phyloP scores from a whole-genome alignment of 2,888 invertebrate genomes.

The Cantharis flavilabris region DNA sequence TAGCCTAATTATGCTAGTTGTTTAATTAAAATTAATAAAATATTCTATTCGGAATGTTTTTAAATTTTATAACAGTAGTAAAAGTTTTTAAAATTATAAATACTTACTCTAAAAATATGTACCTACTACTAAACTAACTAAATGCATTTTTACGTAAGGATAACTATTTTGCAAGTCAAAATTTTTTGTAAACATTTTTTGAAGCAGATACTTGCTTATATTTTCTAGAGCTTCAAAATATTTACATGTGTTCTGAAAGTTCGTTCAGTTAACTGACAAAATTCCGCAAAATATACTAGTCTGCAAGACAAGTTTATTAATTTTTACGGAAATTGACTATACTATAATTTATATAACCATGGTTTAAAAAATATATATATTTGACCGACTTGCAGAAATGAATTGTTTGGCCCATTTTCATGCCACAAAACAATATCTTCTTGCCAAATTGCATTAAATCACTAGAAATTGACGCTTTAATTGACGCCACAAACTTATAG shows the following conservation, averaged over 20 bases:
- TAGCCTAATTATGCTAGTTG: not conserved
- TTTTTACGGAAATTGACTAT: not conserved
- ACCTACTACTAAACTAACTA: no score
- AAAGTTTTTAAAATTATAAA: not conserved
- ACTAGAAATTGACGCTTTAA: not conserved
- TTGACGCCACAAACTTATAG: not conserved
- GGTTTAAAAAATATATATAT: not conserved
- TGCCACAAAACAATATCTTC: not conserved
- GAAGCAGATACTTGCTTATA: no score
- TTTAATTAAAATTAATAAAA: not conserved
- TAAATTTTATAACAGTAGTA: not conserved
- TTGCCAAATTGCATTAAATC: not conserved
- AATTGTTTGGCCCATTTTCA: not conserved
- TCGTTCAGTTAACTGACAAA: not conserved
- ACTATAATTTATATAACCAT: not conserved
- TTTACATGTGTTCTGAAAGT: not conserved
- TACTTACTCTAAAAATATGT: no score
- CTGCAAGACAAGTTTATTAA: not conserved
- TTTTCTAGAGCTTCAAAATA: no score
- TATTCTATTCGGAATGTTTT: not conserved
- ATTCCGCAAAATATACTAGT: not conserved
- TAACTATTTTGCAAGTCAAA: no score
- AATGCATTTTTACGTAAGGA: no score
- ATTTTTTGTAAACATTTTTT: no score
- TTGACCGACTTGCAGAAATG: not conserved